Percentiles rank a stretch among this genome's conserved stretches.
Conservation (phyloP, 2,113 vertebrate species). For the Mus pahari region DNA sequence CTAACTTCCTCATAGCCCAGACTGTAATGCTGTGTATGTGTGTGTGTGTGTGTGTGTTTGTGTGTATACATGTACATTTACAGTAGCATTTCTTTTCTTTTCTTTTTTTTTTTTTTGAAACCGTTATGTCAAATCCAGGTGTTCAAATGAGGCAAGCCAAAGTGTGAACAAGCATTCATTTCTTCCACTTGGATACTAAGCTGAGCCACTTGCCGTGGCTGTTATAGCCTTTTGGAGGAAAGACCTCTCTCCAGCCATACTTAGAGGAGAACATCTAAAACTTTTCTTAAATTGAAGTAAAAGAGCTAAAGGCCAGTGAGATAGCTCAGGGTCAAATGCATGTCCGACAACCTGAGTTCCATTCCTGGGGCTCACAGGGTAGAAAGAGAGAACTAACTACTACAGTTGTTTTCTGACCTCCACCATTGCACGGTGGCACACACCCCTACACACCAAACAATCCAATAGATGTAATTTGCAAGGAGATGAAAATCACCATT, state of each 20-base stretch:
- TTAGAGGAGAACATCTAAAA: background rate
- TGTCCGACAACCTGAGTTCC: fast-evolving
- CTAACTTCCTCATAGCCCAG: background rate
- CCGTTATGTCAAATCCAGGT: background rate
- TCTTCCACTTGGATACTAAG: background rate
- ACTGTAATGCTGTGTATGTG: background rate
- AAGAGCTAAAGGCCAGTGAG: background rate
- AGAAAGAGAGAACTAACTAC: no score
- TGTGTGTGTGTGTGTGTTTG: background rate
- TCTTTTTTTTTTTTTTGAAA: background rate
- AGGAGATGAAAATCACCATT: background rate
- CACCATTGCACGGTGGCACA: no score
- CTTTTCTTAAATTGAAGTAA: background rate
- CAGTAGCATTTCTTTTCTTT: background rate
- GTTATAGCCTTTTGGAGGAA: background rate
- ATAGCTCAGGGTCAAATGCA: background rate
- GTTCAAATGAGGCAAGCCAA: background rate
- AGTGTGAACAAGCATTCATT: background rate
- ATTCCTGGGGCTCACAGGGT: background rate
- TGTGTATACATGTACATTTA: background rate
- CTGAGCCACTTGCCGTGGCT: background rate
- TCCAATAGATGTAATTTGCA: background rate
- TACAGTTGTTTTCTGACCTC: background rate
- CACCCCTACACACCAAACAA: background rate
- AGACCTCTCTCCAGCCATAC: background rate